Evolutionary conservation across 2,113 vertebrate species (phyloP), one percentile per base, ranked within the genome.

Genomic region (Kryptolebias marmoratus): DNA sequence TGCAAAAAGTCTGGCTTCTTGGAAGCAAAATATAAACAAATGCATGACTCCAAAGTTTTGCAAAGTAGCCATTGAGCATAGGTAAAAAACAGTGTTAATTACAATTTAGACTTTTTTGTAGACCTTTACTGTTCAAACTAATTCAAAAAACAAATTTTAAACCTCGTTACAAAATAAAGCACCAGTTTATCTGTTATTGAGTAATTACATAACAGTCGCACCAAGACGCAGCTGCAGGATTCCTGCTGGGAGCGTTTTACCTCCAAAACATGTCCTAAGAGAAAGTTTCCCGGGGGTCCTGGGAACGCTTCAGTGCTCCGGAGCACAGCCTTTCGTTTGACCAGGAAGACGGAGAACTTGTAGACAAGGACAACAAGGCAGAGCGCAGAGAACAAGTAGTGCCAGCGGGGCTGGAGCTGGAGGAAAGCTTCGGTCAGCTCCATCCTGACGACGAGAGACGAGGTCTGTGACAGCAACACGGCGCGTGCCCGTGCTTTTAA

Each of bases 241-340:
- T 31, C 15, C 57, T 42, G 15, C 5, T 4, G 22, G n/a, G 13
- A 7, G n/a, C 58, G 16, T 1, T 31, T 67, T 73, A 91, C 87
- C 75, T 84, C 14, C 0, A 56, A 1, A 2, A 83, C 50, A 27
- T 88, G 53, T 71, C 89, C 88, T 18, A 86, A 86, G 1, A 91
- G 71, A 81, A 86, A 87, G 71, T 88, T 81, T 16, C 1, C 1
- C 0, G 62, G 75, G 1, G 88, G 86, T 58, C 89, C 88, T 2
- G 11, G 22, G 28, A 89, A 89, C 32, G 1, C 2, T 1, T 73
- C 28, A 1, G n/a, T 0, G n/a, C 15, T 7, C 2, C n/a, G 49
- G 0, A 28, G 1, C 3, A 12, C 0, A 0, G 12, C 1, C 0
- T n/a, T 86, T 27, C 59, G 75, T 42, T 30, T 4, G 0, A 1